Evolutionary conservation across 2,888 invertebrate genomes (phyloP).

Genomic region (Drosophila picticornis): DNA sequence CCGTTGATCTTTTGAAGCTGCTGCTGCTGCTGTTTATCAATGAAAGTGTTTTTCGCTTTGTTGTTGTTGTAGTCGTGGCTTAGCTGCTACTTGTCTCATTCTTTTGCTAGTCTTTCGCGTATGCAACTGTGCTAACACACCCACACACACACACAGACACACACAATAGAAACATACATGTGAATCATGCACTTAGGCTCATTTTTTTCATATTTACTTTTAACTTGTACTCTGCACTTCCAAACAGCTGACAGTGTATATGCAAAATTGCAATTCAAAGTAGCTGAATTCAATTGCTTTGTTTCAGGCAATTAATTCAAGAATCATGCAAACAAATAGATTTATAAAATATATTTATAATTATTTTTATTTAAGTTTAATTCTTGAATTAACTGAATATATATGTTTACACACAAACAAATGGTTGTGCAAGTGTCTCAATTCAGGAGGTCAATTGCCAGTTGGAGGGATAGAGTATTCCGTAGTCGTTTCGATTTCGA

Average conservation of each 20-base stretch:
- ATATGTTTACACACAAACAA: background rate
- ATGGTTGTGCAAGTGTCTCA: background rate
- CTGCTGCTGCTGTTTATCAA: slow-evolving; percentile 48
- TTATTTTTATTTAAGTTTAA: background rate
- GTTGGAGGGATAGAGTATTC: background rate
- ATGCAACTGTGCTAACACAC: slow-evolving; percentile 10
- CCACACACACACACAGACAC: background rate
- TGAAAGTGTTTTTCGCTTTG: slow-evolving; percentile 51
- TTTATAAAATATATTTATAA: background rate
- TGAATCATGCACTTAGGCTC: background rate
- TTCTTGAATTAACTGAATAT: background rate
- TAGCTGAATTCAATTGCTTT: background rate
- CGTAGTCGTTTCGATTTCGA: background rate
- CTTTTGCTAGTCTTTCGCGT: slow-evolving; percentile 17
- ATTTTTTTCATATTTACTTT: background rate
- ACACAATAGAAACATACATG: background rate
- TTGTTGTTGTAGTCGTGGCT: slow-evolving; percentile 8
- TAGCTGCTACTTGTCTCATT: slow-evolving; percentile 42
- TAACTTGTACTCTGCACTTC: background rate
- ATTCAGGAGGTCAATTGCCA: background rate
- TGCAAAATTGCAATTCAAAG: background rate
- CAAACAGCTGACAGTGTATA: background rate
- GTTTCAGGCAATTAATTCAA: background rate
- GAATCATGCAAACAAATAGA: background rate
- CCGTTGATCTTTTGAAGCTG: slow-evolving; percentile 42